A percentile compares a stretch with the other conserved stretches of the same genome.
Evolutionary conservation across 2,888 invertebrate genomes (phyloP).

Genomic region (Pegoplata infirma): DNA sequence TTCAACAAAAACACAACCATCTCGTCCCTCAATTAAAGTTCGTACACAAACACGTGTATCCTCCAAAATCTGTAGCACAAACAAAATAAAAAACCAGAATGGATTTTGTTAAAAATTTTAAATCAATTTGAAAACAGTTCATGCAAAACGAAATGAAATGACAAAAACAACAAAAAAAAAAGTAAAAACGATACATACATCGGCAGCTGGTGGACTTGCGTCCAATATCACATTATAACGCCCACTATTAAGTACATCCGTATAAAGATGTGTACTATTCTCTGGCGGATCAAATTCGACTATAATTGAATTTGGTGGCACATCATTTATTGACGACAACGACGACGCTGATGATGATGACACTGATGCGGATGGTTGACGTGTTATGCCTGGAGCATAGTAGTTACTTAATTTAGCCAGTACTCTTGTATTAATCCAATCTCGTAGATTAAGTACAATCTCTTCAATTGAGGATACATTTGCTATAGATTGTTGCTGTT

Average conservation of each 20-base stretch:
- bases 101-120: not conserved
- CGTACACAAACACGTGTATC: conserved; percentile 91
- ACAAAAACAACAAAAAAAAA: conserved; percentile 3
- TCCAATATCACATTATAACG: conserved; percentile 95
- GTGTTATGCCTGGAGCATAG: conserved; percentile 93
- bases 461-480: conserved; percentile 72
- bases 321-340: conserved; percentile 45
- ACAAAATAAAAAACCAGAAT: conserved; percentile 7
- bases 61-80: conserved; percentile 82
- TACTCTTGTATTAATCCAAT: conserved; percentile 96
- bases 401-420: conserved; percentile 90
- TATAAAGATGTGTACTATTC: conserved; percentile 84
- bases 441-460: conserved; percentile 87
- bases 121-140: conserved; percentile 20
- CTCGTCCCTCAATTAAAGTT: conserved; percentile 82
- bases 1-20: conserved; percentile 89
- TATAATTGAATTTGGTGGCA: conserved; percentile 83
- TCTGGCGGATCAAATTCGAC: conserved; percentile 90
- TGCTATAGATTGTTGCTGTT: conserved; percentile 58
- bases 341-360: conserved; percentile 74
- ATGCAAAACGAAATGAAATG: conserved; percentile 10
- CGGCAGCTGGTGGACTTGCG: conserved; percentile 91
- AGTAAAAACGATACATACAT: conserved; percentile 79
- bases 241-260: conserved; percentile 87
- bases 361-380: conserved; percentile 79